Percentiles rank a stretch among this genome's conserved stretches.
Evolutionary conservation across 2,888 invertebrate genomes (phyloP).

Genomic region (Plemyria rubiginata): DNA sequence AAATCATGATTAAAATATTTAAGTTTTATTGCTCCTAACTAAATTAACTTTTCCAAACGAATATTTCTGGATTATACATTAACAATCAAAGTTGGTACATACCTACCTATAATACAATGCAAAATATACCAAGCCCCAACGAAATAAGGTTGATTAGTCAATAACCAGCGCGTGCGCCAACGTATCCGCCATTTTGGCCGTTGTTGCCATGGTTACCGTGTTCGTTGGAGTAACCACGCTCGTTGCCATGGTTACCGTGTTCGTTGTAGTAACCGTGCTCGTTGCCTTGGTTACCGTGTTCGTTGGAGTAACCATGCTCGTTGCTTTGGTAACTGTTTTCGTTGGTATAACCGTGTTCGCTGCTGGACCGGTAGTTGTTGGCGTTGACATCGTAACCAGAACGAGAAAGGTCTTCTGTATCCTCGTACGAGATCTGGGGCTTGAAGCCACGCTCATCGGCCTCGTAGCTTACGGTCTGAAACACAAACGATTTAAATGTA

Average conservation of each 20-base stretch:
- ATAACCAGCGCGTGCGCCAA: conserved; percentile 49
- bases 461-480: conserved; percentile 87
- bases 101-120: conserved; percentile 13
- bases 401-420: conserved; percentile 65
- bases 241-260: conserved; percentile 38
- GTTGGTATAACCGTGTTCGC: conserved; percentile 14
- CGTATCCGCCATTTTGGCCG: conserved; percentile 47
- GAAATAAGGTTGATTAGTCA: conserved; percentile 47
- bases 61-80: conserved; percentile 15
- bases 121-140: conserved; percentile 20
- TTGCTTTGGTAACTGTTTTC: conserved; percentile 39
- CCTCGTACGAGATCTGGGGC: conserved; percentile 87
- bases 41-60: neutral
- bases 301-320: conserved; percentile 31
- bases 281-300: conserved; percentile 40
- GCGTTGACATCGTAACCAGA: conserved; percentile 70
- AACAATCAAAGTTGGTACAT: conserved; percentile 7
- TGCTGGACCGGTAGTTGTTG: conserved; percentile 40
- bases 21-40: neutral
- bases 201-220: conserved; percentile 40
- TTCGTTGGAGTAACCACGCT: conserved; percentile 32
- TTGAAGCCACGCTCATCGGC: conserved; percentile 88
- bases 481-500: conserved; percentile 19
- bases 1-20: too few species aligned
- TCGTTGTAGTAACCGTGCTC: conserved; percentile 30